Base-by-base conservation (phyloP, 2,888 invertebrate genomes). In the Trichopria drosophilae region DNA sequence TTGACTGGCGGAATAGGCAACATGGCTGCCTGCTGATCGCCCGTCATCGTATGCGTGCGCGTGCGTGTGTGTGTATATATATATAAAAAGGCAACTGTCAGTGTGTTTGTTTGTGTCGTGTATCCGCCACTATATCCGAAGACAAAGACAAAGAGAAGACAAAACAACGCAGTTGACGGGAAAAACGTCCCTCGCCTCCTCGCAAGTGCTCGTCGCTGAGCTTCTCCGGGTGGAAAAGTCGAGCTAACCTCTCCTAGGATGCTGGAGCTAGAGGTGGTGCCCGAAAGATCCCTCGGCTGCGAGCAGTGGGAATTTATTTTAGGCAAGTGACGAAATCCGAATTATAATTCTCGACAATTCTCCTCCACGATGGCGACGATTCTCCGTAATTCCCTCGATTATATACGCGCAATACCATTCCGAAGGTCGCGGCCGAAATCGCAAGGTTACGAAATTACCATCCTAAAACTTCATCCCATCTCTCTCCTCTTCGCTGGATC, bases 281-380 rank as follows among this genome's bases (percentile, higher is more conserved):
- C 96, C 67, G 96, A 96, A 81, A 86, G 90, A 72, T 93, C 93
- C 70, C 84, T 97, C 75, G 93, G 95, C 79, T 93, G 93, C 78
- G 95, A 96, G 79, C 89, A 93, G 82, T 96, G 96, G 95, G 95
- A 97, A 82, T 95, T 97, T 80, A 86, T 93, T 77, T 80, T 94
- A 80, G 94, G 94, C 92, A 81, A 86, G 88, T 80, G 72, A 66
- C 64, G 63, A 64, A 61, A 68, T 59, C 42, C 43, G 43, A 51
- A 40, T 58, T 50, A n/a, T n/a, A n/a, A n/a, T n/a, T n/a, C n/a
- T n/a, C n/a, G n/a, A n/a, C n/a, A n/a, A n/a, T n/a, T n/a, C n/a
- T n/a, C n/a, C n/a, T n/a, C n/a, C n/a, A n/a, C n/a, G n/a, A n/a
- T n/a, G n/a, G n/a, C n/a, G n/a, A n/a, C n/a, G n/a, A n/a, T 48